Percentiles rank a stretch among this genome's conserved stretches.
These are phyloP conservation scores for Caenorhabditis sp. DNA, from an alignment of 2,888 invertebrate genomes.

Conservation along the genomic window DNA sequence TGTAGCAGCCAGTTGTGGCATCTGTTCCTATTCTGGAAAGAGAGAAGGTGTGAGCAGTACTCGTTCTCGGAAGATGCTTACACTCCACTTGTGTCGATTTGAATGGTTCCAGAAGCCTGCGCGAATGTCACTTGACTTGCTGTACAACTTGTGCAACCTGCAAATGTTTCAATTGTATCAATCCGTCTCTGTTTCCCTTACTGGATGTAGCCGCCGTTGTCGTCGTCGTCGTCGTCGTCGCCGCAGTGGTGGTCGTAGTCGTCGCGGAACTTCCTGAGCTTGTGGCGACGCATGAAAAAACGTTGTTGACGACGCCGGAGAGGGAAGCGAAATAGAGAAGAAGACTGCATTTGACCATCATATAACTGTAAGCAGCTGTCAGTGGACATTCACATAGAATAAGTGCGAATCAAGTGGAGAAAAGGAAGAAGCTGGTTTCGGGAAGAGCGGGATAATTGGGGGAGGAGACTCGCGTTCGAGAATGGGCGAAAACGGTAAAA, in stretches of 20 bases:
- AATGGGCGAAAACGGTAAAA: slow-evolving; percentile 16
- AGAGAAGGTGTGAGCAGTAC: background rate
- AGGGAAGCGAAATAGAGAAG: slow-evolving; percentile 20
- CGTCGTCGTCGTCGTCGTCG: slow-evolving; percentile 13
- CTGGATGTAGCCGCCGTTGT: too few relatives aligned
- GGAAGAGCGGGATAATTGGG: slow-evolving; percentile 37
- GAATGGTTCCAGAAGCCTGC: slow-evolving; percentile 8
- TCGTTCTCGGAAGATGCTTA: background rate
- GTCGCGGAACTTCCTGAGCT: slow-evolving; percentile 17
- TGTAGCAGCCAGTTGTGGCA: slow-evolving; percentile 30
- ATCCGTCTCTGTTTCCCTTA: too few relatives aligned
- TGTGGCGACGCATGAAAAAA: slow-evolving; percentile 26
- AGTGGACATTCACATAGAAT: slow-evolving; percentile 40
- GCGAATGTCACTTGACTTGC: slow-evolving; percentile 43
- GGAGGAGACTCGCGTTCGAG: slow-evolving; percentile 38
- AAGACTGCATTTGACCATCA: slow-evolving; percentile 49
- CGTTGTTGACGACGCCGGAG: slow-evolving; percentile 16
- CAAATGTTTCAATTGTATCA: too few relatives aligned
- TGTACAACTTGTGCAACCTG: slow-evolving; percentile 48
- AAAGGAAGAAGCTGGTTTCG: slow-evolving; percentile 38
- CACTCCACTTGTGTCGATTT: slow-evolving; percentile 39
- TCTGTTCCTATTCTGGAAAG: slow-evolving; percentile 32
- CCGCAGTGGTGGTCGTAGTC: slow-evolving; percentile 7
- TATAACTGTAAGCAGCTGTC: slow-evolving; percentile 47
- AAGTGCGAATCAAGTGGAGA: slow-evolving; percentile 41